phyloP scores from a whole-genome alignment of 2,113 vertebrate genomes.

The Catharus minimus region DNA sequence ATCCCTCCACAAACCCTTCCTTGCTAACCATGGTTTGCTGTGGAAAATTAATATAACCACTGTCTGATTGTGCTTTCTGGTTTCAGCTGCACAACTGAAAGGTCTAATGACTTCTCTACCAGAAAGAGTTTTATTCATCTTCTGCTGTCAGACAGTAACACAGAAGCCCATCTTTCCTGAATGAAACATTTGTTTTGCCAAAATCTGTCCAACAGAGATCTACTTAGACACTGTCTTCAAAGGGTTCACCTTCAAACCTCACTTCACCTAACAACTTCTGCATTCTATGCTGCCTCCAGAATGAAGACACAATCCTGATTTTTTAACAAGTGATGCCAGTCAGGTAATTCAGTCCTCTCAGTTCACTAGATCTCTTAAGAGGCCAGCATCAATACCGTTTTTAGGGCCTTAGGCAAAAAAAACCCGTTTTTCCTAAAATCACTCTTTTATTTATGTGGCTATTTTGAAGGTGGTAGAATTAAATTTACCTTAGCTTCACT shows the following conservation, averaged over 20 bases:
- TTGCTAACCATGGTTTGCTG: neutral
- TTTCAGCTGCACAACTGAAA: neutral
- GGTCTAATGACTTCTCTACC: neutral
- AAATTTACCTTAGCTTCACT: neutral
- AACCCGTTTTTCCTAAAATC: neutral
- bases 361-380: neutral
- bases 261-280: neutral
- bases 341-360: neutral
- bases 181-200: neutral
- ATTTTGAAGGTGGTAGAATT: neutral
- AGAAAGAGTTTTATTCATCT: neutral
- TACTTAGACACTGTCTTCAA: neutral
- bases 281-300: neutral
- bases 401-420: neutral
- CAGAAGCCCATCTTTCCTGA: neutral
- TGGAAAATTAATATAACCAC: neutral
- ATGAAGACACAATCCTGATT: neutral
- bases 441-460: neutral
- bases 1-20: neutral
- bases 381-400: neutral
- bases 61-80: neutral
- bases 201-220: neutral
- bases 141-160: neutral
- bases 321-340: neutral
- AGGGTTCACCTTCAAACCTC: neutral